Evolutionary conservation across 2,113 vertebrate species (phyloP).

Genomic region (Lota lota): DNA sequence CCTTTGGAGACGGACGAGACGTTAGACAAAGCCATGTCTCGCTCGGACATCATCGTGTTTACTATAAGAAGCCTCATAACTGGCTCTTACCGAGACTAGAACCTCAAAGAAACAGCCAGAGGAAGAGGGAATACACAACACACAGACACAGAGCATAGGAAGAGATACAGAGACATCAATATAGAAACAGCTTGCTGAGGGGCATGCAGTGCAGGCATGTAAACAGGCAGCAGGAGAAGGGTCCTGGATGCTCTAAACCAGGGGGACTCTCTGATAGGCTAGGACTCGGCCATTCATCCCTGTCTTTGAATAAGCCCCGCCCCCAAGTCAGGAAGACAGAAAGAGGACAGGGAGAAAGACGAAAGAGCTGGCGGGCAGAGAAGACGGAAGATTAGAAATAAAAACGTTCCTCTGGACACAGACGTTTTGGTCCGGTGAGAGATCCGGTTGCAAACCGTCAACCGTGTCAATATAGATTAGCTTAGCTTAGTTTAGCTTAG

Average conservation of each 20-base stretch:
- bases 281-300: conserved; percentile 48
- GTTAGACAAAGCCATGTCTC: conserved; percentile 34
- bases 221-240: conserved; percentile 72
- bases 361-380: conserved; percentile 22
- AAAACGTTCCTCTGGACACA: no score
- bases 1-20: background rate
- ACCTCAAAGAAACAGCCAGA: conserved; percentile 45
- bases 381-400: conserved; percentile 40
- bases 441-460: no score
- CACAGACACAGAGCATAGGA: conserved; percentile 38
- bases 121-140: conserved; percentile 25
- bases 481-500: no score
- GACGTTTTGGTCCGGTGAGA: no score
- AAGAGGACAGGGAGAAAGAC: conserved; percentile 50
- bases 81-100: background rate
- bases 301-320: conserved; percentile 42
- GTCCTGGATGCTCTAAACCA: conserved; percentile 58
- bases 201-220: conserved; percentile 78
- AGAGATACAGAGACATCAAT: conserved; percentile 62
- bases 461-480: no score
- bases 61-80: conserved; percentile 32
- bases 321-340: conserved; percentile 52
- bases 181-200: conserved; percentile 63
- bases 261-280: conserved; percentile 48
- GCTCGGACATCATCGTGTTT: conserved; percentile 37